phyloP scores from a whole-genome alignment of 2,797 vertebrate genomes.

The Anomalospiza imberbis region DNA sequence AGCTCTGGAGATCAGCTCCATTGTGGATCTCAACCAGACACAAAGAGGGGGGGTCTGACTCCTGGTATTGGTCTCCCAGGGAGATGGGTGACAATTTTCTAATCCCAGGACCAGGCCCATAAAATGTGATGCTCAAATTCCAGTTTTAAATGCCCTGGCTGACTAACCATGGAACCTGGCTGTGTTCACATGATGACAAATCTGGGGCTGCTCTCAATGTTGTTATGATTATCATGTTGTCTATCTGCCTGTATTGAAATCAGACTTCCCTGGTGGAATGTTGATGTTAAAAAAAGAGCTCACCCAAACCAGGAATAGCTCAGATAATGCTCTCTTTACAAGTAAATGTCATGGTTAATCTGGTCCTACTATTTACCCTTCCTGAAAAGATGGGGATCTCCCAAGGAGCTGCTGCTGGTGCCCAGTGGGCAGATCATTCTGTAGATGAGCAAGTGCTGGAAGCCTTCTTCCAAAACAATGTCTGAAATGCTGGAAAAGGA shows the following conservation, averaged over 20 bases:
- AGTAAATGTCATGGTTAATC: neutral
- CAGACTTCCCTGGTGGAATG: neutral
- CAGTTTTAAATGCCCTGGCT: neutral
- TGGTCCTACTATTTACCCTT: neutral
- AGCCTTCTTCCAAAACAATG: neutral
- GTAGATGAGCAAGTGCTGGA: neutral
- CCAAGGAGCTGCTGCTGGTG: neutral
- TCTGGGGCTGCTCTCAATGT: neutral
- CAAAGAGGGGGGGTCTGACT: accelerated
- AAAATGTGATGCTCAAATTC: neutral
- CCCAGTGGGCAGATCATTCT: neutral
- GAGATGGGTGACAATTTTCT: neutral
- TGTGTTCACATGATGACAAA: neutral
- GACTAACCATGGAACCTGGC: neutral
- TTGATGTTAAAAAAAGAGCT: neutral
- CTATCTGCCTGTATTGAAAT: neutral
- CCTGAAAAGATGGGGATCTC: neutral
- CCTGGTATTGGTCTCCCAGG: accelerated
- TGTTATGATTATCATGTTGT: neutral
- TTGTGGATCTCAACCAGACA: neutral
- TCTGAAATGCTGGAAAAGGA: neutral
- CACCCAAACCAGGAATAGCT: neutral
- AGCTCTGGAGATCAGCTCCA: neutral
- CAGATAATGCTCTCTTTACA: neutral
- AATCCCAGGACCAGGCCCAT: no score